These are phyloP conservation scores for Gastrophryne carolinensis DNA, from an alignment of 2,797 vertebrate species.

Conservation along the genomic window DNA sequence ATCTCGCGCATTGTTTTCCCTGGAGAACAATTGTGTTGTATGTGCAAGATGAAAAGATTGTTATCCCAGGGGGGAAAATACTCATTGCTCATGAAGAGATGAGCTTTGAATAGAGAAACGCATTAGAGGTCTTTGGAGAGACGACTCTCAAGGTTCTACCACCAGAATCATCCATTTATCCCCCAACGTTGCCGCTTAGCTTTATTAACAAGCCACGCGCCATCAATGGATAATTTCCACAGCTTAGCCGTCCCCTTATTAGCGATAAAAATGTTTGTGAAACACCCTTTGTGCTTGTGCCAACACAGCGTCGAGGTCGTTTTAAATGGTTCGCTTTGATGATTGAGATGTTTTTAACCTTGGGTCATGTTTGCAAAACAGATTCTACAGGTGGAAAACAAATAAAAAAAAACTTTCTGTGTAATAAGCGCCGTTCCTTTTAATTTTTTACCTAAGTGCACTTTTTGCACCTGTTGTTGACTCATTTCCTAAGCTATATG, in stretches of 20 bases:
- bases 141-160: neutral
- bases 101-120: neutral
- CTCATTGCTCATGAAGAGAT: neutral
- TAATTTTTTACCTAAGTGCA: too few relatives aligned
- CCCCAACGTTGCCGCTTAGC: neutral
- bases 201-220: neutral
- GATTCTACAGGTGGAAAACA: neutral
- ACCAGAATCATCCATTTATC: neutral
- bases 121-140: neutral
- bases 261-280: constrained; percentile 19
- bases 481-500: too few relatives aligned
- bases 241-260: neutral
- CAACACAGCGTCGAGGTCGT: neutral
- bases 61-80: neutral
- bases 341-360: neutral
- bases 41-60: constrained; percentile 6
- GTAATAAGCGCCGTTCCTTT: too few relatives aligned
- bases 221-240: neutral
- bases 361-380: neutral
- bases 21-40: neutral
- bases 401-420: too few relatives aligned
- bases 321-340: neutral
- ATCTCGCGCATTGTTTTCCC: neutral
- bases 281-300: neutral
- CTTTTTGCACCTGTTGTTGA: too few relatives aligned